These are phyloP conservation scores for Harpegnathos saltator DNA, from an alignment of 1,140 invertebrate genomes.

Conservation along the genomic window DNA sequence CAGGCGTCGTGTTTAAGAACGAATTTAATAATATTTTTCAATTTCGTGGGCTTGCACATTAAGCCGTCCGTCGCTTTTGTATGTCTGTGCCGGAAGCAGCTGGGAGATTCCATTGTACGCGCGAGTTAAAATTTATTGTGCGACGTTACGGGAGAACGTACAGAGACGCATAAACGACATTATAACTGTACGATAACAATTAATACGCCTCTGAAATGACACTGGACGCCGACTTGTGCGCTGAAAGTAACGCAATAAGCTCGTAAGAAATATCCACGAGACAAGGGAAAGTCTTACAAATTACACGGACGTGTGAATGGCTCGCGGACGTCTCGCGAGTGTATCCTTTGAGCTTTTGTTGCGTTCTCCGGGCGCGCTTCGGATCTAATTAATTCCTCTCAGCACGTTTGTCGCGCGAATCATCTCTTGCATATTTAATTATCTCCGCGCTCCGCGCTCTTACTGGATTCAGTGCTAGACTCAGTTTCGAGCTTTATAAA, in stretches of 20 bases:
- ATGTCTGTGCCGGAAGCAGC: not conserved
- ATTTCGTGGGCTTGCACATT: not conserved
- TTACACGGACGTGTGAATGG: not conserved
- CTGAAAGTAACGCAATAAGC: not conserved
- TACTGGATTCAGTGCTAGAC: no score
- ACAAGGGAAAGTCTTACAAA: not conserved
- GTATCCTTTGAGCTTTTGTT: no score
- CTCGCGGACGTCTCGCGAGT: no score
- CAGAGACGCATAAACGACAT: not conserved
- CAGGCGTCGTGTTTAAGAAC: not conserved
- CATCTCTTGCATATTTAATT: no score
- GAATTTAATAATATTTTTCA: slow-evolving; percentile 38
- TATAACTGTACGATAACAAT: not conserved
- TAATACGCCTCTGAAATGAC: not conserved
- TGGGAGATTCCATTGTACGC: not conserved
- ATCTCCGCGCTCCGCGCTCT: no score
- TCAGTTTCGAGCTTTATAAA: no score
- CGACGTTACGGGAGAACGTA: not conserved
- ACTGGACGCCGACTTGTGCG: no score
- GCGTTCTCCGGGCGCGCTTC: no score
- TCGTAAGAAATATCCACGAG: not conserved
- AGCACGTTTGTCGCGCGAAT: no score
- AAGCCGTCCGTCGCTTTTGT: not conserved
- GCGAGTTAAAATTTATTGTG: not conserved
- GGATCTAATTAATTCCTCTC: no score